phyloP scores from a whole-genome alignment of 2,888 invertebrate species.

The Linnaemya tessellans region DNA sequence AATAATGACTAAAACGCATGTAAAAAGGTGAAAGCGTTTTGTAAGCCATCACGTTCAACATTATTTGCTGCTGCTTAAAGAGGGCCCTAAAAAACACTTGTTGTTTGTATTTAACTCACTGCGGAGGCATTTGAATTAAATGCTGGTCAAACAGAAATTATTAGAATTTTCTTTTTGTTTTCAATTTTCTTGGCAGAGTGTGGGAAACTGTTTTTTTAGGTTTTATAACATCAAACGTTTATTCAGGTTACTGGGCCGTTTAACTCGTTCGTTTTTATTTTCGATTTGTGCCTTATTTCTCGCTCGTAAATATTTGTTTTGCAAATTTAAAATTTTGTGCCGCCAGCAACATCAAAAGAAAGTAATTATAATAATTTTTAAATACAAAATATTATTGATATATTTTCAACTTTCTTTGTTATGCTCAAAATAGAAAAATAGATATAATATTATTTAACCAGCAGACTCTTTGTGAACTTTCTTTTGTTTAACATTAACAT shows the following conservation, averaged over 20 bases:
- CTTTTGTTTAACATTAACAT: conserved; percentile 36
- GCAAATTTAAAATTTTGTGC: not conserved
- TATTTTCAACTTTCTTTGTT: conserved; percentile 41
- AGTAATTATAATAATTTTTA: conserved; percentile 42
- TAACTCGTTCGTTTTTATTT: not conserved
- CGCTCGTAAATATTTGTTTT: not conserved
- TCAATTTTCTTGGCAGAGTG: not conserved
- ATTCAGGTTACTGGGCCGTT: conserved; percentile 24
- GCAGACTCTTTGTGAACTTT: conserved; percentile 24
- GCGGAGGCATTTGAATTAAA: conserved; percentile 7
- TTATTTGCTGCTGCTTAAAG: conserved; percentile 5
- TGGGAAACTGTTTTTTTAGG: conserved; percentile 6
- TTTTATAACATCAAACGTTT: not conserved
- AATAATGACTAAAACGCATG: not conserved
- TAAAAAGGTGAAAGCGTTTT: conserved; percentile 53
- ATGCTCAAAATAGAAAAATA: conserved; percentile 3
- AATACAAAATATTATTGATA: conserved; percentile 11
- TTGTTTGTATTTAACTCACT: not conserved
- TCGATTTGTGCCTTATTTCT: not conserved
- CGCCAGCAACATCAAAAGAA: conserved; percentile 29
- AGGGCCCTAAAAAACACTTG: conserved; percentile 21
- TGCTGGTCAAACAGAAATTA: conserved; percentile 18
- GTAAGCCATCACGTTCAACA: not conserved
- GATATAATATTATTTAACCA: conserved; percentile 37
- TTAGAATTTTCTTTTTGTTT: conserved; percentile 33